phyloP scores from a whole-genome alignment of 2,888 invertebrate genomes.

The Drosophila eohydei region DNA sequence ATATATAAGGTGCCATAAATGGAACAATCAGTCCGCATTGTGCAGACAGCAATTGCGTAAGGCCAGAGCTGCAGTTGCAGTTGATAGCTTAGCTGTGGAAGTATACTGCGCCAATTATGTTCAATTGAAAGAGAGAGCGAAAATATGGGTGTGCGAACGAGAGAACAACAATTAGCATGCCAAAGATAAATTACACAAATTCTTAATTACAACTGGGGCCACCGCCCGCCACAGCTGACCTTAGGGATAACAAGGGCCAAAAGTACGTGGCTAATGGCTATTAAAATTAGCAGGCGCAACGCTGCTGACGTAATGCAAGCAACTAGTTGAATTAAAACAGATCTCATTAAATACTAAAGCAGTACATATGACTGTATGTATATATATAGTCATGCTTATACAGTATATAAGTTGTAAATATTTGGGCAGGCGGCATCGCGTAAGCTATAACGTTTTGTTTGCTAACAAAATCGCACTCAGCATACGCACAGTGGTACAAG shows the following conservation, averaged over 20 bases:
- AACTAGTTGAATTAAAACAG: constrained; percentile 24
- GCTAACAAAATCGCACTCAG: constrained; percentile 2
- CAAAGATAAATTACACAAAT: constrained; percentile 53
- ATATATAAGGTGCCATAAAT: constrained; percentile 19
- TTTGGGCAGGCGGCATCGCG: constrained; percentile 22
- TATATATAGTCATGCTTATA: neutral
- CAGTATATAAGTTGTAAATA: constrained; percentile 17
- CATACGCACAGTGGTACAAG: constrained; percentile 15
- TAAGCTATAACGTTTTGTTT: constrained; percentile 14
- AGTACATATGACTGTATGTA: neutral
- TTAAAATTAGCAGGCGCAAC: constrained; percentile 41
- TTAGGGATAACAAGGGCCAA: constrained; percentile 31
- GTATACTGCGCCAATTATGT: constrained; percentile 42
- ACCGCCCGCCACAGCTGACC: constrained; percentile 36
- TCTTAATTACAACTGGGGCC: constrained; percentile 61
- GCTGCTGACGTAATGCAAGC: constrained; percentile 63
- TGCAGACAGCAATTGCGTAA: constrained; percentile 14
- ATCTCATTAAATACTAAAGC: constrained; percentile 18
- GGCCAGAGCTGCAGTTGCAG: constrained; percentile 20
- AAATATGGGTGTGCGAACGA: neutral
- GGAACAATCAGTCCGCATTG: constrained; percentile 5
- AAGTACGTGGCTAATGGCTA: constrained; percentile 49
- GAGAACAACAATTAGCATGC: constrained; percentile 51
- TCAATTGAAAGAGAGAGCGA: constrained; percentile 58
- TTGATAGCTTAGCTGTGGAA: constrained; percentile 28